Evolutionary conservation across 2,888 invertebrate genomes (phyloP).

Genomic region (Theretra japonica): DNA sequence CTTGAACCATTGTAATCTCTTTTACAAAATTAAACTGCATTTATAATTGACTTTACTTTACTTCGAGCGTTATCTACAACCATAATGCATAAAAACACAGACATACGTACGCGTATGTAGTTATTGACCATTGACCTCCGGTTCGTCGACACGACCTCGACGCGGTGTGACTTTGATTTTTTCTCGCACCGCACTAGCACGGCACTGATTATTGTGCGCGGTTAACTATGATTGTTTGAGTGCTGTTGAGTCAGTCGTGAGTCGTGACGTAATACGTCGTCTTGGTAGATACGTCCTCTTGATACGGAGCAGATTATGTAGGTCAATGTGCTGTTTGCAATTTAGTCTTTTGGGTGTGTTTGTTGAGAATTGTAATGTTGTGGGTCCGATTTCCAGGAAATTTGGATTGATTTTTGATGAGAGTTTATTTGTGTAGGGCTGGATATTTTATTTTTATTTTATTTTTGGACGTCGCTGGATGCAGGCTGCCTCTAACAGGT

Average conservation of each 20-base stretch:
- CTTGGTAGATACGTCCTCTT: neutral
- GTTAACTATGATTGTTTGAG: neutral
- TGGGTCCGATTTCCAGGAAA: too few species aligned
- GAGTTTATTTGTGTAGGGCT: too few species aligned
- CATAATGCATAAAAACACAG: neutral
- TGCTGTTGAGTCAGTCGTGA: neutral
- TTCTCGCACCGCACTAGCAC: constrained; percentile 24
- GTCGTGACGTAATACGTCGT: neutral
- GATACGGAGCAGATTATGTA: neutral
- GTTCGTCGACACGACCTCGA: constrained; percentile 58
- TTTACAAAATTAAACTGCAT: neutral
- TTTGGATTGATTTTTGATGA: too few species aligned
- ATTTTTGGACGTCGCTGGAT: too few species aligned
- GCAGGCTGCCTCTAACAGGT: too few species aligned
- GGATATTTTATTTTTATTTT: too few species aligned
- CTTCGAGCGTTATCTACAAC: neutral
- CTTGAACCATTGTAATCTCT: neutral
- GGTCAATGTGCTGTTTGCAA: neutral
- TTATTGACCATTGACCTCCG: constrained; percentile 60
- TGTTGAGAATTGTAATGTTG: too few species aligned
- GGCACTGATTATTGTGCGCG: neutral
- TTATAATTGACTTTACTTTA: neutral
- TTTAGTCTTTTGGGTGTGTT: too few species aligned
- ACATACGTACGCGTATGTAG: constrained; percentile 24
- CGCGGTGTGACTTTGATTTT: constrained; percentile 40